These are phyloP conservation scores for Macropus fuliginosus DNA, from an alignment of 2,797 vertebrate genomes.

Conservation along the genomic window DNA sequence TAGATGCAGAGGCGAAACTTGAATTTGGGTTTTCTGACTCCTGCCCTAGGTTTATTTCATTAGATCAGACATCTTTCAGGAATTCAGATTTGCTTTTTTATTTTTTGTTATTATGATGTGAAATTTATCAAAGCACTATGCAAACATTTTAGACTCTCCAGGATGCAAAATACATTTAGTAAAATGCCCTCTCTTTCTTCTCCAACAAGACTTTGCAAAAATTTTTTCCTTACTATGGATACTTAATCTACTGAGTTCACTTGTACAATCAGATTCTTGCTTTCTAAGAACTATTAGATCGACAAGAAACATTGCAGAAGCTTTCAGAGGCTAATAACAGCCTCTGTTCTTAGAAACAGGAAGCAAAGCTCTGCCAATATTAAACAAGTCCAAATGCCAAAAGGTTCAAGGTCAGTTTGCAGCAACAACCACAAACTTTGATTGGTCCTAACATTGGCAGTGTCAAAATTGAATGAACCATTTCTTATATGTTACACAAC, in stretches of 20 bases:
- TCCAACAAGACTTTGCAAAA: slow-evolving; percentile 27
- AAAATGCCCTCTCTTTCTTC: slow-evolving; percentile 10
- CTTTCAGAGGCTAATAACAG: slow-evolving; percentile 56
- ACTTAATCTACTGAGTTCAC: slow-evolving; percentile 42
- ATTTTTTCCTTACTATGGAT: slow-evolving; percentile 33
- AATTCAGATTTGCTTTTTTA: slow-evolving; percentile 6
- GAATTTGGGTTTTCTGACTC: not conserved
- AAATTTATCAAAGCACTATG: slow-evolving; percentile 20
- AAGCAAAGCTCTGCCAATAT: slow-evolving; percentile 71
- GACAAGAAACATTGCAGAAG: slow-evolving; percentile 48
- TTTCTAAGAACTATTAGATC: slow-evolving; percentile 76
- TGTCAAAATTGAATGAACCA: slow-evolving; percentile 2
- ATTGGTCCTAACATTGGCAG: slow-evolving; percentile 72
- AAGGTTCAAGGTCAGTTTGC: slow-evolving; percentile 70
- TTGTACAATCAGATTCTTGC: slow-evolving; percentile 39
- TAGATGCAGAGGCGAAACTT: slow-evolving; percentile 24
- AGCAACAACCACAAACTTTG: slow-evolving; percentile 74
- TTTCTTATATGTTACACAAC: slow-evolving; percentile 45
- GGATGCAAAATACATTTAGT: slow-evolving; percentile 44
- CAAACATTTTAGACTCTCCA: slow-evolving; percentile 13
- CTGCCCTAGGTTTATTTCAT: not conserved
- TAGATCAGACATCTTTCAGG: not conserved
- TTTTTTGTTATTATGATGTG: slow-evolving; percentile 31
- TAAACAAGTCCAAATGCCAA: slow-evolving; percentile 68
- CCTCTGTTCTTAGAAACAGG: slow-evolving; percentile 73